phyloP scores from a whole-genome alignment of 2,113 vertebrate genomes.

The Seriola quinqueradiata region DNA sequence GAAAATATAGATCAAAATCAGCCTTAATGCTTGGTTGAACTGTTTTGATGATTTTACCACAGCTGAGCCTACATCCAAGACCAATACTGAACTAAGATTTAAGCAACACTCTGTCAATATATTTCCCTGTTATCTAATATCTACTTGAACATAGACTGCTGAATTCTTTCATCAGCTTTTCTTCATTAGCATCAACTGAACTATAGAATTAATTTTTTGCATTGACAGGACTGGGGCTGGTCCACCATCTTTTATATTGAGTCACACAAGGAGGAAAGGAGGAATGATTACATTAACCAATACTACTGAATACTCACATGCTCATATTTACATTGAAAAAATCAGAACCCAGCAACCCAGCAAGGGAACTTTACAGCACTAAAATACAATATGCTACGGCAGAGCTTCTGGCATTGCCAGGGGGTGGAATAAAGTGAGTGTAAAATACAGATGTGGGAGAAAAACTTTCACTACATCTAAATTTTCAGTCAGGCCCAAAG shows the following conservation, averaged over 20 bases:
- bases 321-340: too few species aligned
- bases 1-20: too few species aligned
- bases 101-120: neutral
- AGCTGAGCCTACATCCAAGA: too few species aligned
- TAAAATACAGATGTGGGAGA: neutral
- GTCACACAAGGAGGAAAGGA: neutral
- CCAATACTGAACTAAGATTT: neutral
- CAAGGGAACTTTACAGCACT: neutral
- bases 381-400: conserved; percentile 17
- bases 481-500: conserved; percentile 4
- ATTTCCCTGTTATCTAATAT: neutral
- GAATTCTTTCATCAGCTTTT: too few species aligned
- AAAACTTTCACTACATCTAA: neutral
- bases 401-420: conserved; percentile 29
- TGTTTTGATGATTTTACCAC: too few species aligned
- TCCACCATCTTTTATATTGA: too few species aligned
- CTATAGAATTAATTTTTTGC: too few species aligned
- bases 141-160: too few species aligned
- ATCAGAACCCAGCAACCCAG: neutral
- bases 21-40: too few species aligned
- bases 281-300: neutral
- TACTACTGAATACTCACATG: neutral
- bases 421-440: neutral
- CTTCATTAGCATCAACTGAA: too few species aligned
- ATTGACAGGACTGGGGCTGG: too few species aligned